A percentile compares a stretch with the other conserved stretches of the same genome.
These are phyloP conservation scores for Anhinga rufa DNA, from an alignment of 2,113 vertebrate genomes.

Conservation along the genomic window DNA sequence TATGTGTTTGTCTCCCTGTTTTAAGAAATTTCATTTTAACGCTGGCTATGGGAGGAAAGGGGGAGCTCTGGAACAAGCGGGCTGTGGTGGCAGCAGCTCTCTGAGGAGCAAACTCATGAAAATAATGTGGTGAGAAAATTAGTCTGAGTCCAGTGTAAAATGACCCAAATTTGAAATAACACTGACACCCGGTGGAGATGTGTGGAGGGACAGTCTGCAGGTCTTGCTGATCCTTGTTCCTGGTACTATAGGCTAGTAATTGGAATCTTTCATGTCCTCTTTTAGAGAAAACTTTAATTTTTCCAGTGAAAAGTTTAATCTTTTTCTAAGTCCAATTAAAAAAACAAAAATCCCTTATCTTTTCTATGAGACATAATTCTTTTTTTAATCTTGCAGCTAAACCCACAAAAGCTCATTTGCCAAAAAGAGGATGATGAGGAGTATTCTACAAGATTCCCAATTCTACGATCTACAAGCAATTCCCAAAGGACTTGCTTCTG, in stretches of 20 bases:
- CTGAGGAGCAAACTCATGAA: not conserved
- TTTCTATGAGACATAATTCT: not conserved
- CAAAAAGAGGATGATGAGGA: not conserved
- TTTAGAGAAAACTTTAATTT: not conserved
- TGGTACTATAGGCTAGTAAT: not conserved
- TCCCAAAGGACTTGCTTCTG: not conserved
- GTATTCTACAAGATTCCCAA: not conserved
- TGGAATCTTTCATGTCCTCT: not conserved
- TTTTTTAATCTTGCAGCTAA: not conserved
- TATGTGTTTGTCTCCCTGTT: accelerated
- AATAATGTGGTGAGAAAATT: not conserved
- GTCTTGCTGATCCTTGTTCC: not conserved
- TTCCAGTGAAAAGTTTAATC: not conserved
- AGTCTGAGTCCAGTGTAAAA: not conserved
- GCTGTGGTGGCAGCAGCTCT: not conserved
- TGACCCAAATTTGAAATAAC: conserved; percentile 52
- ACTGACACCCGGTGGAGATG: conserved; percentile 70
- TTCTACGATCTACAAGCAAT: no score
- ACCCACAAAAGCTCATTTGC: not conserved
- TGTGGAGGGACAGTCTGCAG: not conserved
- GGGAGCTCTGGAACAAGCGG: not conserved
- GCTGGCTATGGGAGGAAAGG: not conserved
- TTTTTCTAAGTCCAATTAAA: not conserved
- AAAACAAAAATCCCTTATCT: not conserved
- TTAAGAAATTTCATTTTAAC: not conserved